Evolutionary conservation across 2,113 vertebrate genomes (phyloP).

Genomic region (Daphoenositta chrysoptera): DNA sequence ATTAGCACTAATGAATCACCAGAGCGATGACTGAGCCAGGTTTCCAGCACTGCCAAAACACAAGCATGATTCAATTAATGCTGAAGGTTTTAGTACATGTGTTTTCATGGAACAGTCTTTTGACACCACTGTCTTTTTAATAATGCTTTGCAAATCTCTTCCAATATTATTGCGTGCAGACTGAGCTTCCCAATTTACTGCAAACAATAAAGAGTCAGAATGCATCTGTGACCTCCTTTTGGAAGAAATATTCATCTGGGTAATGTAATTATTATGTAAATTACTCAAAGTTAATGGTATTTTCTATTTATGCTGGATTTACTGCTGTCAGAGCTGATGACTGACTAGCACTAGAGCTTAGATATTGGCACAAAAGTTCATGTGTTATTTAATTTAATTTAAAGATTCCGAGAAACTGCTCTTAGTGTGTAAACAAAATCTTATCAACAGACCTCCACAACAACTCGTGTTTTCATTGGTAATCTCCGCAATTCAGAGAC

Average conservation of each 20-base stretch:
- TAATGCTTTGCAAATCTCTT: conserved; percentile 19
- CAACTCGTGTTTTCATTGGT: background rate
- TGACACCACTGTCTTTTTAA: conserved; percentile 44
- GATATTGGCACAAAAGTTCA: background rate
- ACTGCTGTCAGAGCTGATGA: conserved; percentile 8
- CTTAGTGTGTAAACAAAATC: conserved; percentile 1
- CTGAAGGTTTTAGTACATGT: conserved; percentile 53
- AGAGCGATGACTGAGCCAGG: conserved; percentile 35
- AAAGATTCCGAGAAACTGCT: conserved; percentile 15
- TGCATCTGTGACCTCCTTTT: conserved; percentile 20
- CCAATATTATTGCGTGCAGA: conserved; percentile 39
- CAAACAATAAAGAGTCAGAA: conserved; percentile 30
- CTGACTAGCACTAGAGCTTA: background rate
- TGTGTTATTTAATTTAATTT: conserved; percentile 8
- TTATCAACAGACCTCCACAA: background rate
- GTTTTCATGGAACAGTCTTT: conserved; percentile 60
- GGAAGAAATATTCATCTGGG: conserved; percentile 33
- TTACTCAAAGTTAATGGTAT: conserved; percentile 26
- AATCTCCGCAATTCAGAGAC: background rate
- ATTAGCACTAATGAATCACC: conserved; percentile 78
- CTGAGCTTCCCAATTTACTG: conserved; percentile 41
- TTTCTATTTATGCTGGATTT: conserved; percentile 46
- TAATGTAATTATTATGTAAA: conserved; percentile 56
- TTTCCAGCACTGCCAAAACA: conserved; percentile 58
- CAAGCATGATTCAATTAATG: conserved; percentile 71